Evolutionary conservation across 1,140 invertebrate genomes (phyloP).

Genomic region (Meloidogyne hapla): DNA sequence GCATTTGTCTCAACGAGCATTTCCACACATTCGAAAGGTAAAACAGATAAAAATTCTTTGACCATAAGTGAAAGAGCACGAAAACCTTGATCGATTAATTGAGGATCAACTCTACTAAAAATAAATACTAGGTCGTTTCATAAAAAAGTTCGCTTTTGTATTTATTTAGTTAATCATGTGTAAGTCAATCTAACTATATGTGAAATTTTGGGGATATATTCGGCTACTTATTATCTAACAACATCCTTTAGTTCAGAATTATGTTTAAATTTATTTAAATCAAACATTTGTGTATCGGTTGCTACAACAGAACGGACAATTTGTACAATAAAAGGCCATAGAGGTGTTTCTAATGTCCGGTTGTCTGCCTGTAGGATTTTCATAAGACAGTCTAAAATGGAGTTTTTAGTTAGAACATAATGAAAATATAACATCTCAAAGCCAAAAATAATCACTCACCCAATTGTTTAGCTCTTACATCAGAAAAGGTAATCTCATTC

Average conservation of each 20-base stretch:
- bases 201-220: too few relatives aligned
- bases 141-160: too few relatives aligned
- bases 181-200: too few relatives aligned
- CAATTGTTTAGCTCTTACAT: constrained; percentile 89
- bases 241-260: background rate
- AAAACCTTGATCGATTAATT: constrained; percentile 50
- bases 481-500: constrained; percentile 81
- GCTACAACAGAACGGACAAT: constrained; percentile 87
- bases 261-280: background rate
- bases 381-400: constrained; percentile 79
- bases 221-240: too few relatives aligned
- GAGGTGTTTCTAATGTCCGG: constrained; percentile 69
- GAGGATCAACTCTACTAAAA: constrained; percentile 41
- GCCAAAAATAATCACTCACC: background rate
- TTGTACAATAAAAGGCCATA: constrained; percentile 88
- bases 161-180: too few relatives aligned
- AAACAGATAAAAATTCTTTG: constrained; percentile 76
- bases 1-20: constrained; percentile 88
- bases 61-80: constrained; percentile 71
- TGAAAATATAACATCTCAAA: too few relatives aligned
- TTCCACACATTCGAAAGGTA: constrained; percentile 74
- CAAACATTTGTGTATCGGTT: constrained; percentile 16
- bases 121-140: too few relatives aligned
- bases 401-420: background rate
- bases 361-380: constrained; percentile 66